These are phyloP conservation scores for Anisognathus igniventris DNA, from an alignment of 2,797 vertebrate genomes.

Conservation along the genomic window DNA sequence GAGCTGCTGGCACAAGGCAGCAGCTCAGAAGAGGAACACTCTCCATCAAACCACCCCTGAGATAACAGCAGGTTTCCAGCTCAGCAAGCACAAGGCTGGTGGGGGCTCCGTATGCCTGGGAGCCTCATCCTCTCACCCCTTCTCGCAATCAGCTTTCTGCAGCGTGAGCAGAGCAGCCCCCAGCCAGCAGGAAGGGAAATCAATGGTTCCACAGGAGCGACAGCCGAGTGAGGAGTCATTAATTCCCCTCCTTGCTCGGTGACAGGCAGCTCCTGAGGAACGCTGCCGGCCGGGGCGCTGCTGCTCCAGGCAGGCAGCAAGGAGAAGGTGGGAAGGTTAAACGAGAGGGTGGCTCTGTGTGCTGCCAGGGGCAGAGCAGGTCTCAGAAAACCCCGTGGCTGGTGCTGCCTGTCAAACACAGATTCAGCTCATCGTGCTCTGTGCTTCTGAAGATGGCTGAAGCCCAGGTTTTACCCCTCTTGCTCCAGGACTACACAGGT, in stretches of 20 bases:
- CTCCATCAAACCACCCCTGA: slow-evolving; percentile 20
- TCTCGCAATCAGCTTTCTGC: slow-evolving; percentile 27
- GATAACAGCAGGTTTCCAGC: slow-evolving; percentile 42
- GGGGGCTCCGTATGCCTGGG: not conserved
- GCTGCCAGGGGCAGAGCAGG: not conserved
- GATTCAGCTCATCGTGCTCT: not conserved
- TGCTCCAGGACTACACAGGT: not conserved
- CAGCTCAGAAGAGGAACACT: not conserved
- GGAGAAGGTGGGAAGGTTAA: slow-evolving; percentile 23
- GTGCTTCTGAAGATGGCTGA: not conserved
- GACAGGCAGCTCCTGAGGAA: slow-evolving; percentile 33
- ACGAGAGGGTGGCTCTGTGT: not conserved
- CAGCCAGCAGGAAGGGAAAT: slow-evolving; percentile 48
- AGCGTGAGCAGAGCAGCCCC: slow-evolving; percentile 40
- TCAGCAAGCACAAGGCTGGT: slow-evolving; percentile 34
- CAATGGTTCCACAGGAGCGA: slow-evolving; percentile 32
- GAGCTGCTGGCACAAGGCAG: not conserved
- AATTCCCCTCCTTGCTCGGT: slow-evolving; percentile 41
- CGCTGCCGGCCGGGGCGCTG: not conserved
- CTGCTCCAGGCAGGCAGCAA: not conserved
- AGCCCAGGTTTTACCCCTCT: not conserved
- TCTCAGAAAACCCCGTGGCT: not conserved
- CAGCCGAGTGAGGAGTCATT: slow-evolving; percentile 36
- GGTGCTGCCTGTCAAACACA: not conserved
- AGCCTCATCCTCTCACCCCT: slow-evolving; percentile 9